Evolutionary conservation across 2,888 invertebrate genomes (phyloP), one percentile per base, ranked within the genome.

Genomic region (Eilema sororculum): DNA sequence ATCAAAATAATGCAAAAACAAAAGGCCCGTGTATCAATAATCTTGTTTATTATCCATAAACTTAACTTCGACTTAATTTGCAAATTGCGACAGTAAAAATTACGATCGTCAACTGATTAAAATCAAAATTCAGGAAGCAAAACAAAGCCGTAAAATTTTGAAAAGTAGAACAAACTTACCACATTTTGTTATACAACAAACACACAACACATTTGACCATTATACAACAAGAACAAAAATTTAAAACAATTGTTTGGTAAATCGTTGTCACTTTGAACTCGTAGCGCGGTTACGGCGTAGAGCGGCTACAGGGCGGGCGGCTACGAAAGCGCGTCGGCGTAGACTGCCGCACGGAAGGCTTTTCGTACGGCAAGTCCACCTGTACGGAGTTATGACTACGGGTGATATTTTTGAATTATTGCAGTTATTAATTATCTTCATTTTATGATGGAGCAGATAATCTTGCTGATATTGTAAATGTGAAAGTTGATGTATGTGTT

Each of bases 241-340:
- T 63, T 41, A 16, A 33, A 24, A 71, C 59, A 16, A 30, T 64
- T 28, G 13, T 57, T 24, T 46, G 9, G 22, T 25, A 24, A 46
- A 22, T 10, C 46, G 25, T 62, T 68, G 68, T 73, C 71, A 72
- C 78, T 79, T 70, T 66, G 16, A 68, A 69, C 71, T 75, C 79
- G 85, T 85, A 85, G 85, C 71, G 65, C 69, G 64, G 72, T 77
- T 78, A 82, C 87, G 78, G 52, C 83, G 87, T 83, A 83, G 89
- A 78, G 46, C 76, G 84, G 84, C 85, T 86, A 88, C 89, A 86
- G 74, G 65, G 75, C 93, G 89, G 80, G 86, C 72, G 84, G 78
- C 88, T 89, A 88, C 88, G 88, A 71, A 63, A 80, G 86, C 86
- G 84, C 74, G 70, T 68, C 78, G 77, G 80, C 84, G 80, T 83